Evolutionary conservation across 2,113 vertebrate genomes (phyloP), one percentile per base, ranked within the genome.

Genomic region (Drymodes brunneopygia): DNA sequence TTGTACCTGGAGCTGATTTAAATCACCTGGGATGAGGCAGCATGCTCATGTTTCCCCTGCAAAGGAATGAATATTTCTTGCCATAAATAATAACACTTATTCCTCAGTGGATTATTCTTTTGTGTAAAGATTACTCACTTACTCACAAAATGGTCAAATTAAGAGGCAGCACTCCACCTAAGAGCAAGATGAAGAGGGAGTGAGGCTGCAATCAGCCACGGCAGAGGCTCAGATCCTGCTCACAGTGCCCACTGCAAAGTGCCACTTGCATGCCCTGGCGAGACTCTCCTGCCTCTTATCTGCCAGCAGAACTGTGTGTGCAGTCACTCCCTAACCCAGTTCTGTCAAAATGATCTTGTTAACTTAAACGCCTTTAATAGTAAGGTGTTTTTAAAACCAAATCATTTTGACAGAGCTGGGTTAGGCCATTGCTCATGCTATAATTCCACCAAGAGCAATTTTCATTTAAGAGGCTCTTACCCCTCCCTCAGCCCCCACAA

Each of bases 321-420:
- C 15, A 94, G 33, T 78, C 64, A 64, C 75, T 96, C 82, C 88
- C 88, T 96, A 97, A 97, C 96, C 96, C 72, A 96, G 95, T 93
- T 97, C 95, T 95, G 96, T 97, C 96, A 97, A 51, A 92, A 66
- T 36, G 72, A 94, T 97, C 95, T 95, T 83, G 95, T 97, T 97
- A 97, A 92, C 88, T 92, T 96, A 96, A 97, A 97, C 64, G 36
- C 75, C 92, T 90, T 93, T 94, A 97, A 97, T 97, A 92, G 94
- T 95, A 88, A 94, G 90, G 92, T 94, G 86, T 94, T 95, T 92
- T 90, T 47, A 81, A 92, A 94, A 90, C 72, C 92, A 86, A 96
- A 92, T 96, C 88, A 74, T 94, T 95, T 62, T 96, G 96, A 96
- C 96, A 96, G 95, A 93, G 94, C 75, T 96, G 75, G 92, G 91